Evolutionary conservation across 2,888 invertebrate species (phyloP).

Genomic region (Epistrophe eligans): DNA sequence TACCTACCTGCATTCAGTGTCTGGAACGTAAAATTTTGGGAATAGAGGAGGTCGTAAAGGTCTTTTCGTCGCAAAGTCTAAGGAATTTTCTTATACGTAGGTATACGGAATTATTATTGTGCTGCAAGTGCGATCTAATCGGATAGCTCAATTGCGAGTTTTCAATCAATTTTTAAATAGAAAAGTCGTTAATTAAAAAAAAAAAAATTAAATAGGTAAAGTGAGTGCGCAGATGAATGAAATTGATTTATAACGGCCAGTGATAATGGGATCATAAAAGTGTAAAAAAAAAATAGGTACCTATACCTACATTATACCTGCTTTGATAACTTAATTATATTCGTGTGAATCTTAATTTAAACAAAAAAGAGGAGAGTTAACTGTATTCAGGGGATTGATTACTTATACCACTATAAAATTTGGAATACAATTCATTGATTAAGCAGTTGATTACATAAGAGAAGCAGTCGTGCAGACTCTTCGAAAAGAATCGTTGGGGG

Average conservation of each 20-base stretch:
- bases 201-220: not conserved
- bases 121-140: constrained; percentile 31
- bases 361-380: not conserved
- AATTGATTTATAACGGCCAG: constrained; percentile 11
- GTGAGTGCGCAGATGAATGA: constrained; percentile 15
- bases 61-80: constrained; percentile 21
- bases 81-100: constrained; percentile 24
- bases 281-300: constrained; percentile 21
- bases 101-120: constrained; percentile 4
- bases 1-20: constrained; percentile 46
- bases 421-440: constrained; percentile 44
- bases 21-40: constrained; percentile 22
- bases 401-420: not conserved
- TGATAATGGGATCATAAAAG: constrained; percentile 61
- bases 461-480: constrained; percentile 67
- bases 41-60: constrained; percentile 38
- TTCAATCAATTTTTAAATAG: constrained; percentile 36
- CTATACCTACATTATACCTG: not conserved
- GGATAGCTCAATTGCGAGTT: not conserved
- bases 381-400: constrained; percentile 25
- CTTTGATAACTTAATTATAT: constrained; percentile 16
- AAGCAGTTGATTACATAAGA: constrained; percentile 12
- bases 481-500: constrained; percentile 82
- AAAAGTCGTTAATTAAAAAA: constrained; percentile 47
- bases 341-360: constrained; percentile 6